Base-by-base conservation (phyloP, 2,888 invertebrate genomes). In the Punctoribates punctum region DNA sequence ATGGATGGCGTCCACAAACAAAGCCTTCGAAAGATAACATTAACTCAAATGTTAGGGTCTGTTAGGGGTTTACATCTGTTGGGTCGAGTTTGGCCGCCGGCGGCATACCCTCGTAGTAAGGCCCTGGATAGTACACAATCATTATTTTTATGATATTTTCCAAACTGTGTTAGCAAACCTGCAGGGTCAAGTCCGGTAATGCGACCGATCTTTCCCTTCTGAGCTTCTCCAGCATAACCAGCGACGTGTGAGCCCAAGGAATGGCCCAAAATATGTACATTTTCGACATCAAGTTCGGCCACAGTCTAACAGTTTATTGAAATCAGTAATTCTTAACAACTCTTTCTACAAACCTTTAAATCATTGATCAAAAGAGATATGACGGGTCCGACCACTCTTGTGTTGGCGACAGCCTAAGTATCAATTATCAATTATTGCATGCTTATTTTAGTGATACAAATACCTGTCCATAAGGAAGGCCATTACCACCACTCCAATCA, bases 1-100 rank as follows among this genome's bases (percentile, higher is more conserved):
- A 83, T 95, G 94, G 81, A 95, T 94, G 76, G 93, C 92, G 83
- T 95, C 94, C 0, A 95, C 94, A 80, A 94, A 88, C 80, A 89
- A 87, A 0, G 94, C 94, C 57, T 57, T 20, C 4, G 57, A 57
- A 6, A 20, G n/a, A 17, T 20, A 20, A 57, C 4, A 17, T 6
- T 23, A 20, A 57, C 5, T 23, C 11, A 57, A 57, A 17, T 6
- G 20, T 23, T 20, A 57, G 11, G n/a, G 11, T 17, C n/a, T 17
- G n/a, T 6, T 17, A 48, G 4, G 15, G 48, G 3, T 6, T 48
- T 57, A 57, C 94, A 82, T 94, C 94, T 0, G 88, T 87, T 3
- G 91, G 91, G 83, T 94, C 94, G 11, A 95, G 85, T 17, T 94
- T 87, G 0, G 94, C 89, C 77, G 89, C 88, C 17, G 88, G 86